Conservation (phyloP, 1,140 invertebrate species). For the Drosophila nigrodunni region DNA sequence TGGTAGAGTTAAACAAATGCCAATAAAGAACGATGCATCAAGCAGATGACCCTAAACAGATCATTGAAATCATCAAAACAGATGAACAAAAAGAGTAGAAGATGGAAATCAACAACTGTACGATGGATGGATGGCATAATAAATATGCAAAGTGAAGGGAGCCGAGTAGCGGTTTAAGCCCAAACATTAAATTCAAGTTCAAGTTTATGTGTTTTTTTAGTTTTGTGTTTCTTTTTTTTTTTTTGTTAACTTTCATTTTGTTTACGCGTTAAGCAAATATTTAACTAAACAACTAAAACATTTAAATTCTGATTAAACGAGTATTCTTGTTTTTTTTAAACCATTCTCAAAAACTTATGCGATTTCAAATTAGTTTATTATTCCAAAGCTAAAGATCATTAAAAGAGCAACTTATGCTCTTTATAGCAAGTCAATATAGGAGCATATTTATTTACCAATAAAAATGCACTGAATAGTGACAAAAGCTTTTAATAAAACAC, state of each 20-base stretch:
- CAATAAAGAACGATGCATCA: constrained; percentile 47
- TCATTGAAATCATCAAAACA: constrained; percentile 26
- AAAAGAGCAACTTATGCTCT: neutral
- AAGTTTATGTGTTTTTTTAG: constrained; percentile 39
- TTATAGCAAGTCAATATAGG: constrained; percentile 4
- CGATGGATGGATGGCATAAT: constrained; percentile 27
- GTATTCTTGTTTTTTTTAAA: constrained; percentile 14
- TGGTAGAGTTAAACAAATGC: constrained; percentile 19
- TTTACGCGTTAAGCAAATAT: constrained; percentile 8
- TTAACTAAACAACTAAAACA: neutral
- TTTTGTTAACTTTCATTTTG: constrained; percentile 31
- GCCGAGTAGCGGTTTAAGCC: constrained; percentile 46
- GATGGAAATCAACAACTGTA: constrained; percentile 14
- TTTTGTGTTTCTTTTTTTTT: constrained; percentile 7
- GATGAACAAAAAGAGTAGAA: constrained; percentile 14
- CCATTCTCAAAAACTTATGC: constrained; percentile 5
- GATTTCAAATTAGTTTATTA: constrained; percentile 13
- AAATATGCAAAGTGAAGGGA: constrained; percentile 51
- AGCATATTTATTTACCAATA: neutral
- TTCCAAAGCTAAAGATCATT: neutral
- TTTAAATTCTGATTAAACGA: neutral
- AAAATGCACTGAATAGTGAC: constrained; percentile 11
- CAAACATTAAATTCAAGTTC: constrained; percentile 52
- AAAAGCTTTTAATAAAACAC: constrained; percentile 16
- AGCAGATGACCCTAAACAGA: constrained; percentile 42